Conservation (phyloP, 2,797 vertebrate genomes). For the Buceros bicornis region DNA sequence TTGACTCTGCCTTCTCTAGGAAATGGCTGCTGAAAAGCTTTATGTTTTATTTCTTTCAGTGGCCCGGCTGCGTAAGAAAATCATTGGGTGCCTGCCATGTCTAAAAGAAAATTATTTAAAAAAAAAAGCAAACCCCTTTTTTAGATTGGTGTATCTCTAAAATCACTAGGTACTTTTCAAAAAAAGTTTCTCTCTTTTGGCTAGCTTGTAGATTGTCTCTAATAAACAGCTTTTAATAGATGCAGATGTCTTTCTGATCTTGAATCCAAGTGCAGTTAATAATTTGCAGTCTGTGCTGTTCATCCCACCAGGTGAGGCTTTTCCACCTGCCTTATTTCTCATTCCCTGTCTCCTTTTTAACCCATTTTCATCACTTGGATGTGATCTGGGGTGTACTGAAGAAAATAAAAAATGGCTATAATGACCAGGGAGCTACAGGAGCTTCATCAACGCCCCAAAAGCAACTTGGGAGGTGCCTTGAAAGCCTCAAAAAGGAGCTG, state of each 20-base stretch:
- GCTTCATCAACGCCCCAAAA: background rate
- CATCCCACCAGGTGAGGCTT: background rate
- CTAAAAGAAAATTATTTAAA: background rate
- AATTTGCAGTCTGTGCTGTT: background rate
- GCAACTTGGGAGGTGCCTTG: background rate
- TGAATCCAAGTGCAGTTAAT: background rate
- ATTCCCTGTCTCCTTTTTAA: background rate
- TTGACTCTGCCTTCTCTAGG: background rate
- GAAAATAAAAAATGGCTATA: background rate
- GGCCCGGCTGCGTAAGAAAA: background rate
- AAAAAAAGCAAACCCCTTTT: background rate
- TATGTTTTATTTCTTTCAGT: background rate
- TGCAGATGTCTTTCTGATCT: background rate
- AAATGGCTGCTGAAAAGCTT: background rate
- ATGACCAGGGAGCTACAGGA: background rate
- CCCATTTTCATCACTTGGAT: background rate
- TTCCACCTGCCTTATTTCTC: background rate
- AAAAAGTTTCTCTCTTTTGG: background rate
- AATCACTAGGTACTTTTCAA: background rate
- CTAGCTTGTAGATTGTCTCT: background rate
- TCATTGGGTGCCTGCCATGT: background rate
- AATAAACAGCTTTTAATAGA: constrained; percentile 24
- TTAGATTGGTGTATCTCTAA: background rate
- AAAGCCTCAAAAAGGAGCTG: background rate
- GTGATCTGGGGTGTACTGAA: background rate